phyloP scores from a whole-genome alignment of 2,888 invertebrate genomes.

The Charanyca ferruginea region DNA sequence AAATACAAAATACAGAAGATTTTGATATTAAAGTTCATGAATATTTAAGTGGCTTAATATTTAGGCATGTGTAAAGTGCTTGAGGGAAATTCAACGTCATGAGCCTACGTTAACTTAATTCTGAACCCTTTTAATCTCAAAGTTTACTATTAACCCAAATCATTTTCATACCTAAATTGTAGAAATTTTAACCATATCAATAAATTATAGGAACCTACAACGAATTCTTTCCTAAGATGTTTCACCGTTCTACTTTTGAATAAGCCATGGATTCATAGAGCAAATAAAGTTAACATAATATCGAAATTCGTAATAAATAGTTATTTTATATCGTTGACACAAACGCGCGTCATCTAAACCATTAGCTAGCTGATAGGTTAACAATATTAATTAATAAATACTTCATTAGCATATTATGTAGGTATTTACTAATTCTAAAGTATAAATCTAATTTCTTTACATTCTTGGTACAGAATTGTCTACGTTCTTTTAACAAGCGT shows the following conservation, averaged over 20 bases:
- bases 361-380: constrained; percentile 12
- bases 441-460: constrained; percentile 5
- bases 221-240: constrained; percentile 48
- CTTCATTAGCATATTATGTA: constrained; percentile 16
- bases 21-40: neutral
- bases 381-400: constrained; percentile 19
- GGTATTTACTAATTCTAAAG: constrained; percentile 22
- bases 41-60: constrained; percentile 8
- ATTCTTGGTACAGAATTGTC: neutral
- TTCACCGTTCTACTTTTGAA: neutral
- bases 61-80: neutral
- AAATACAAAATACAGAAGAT: neutral
- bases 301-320: constrained; percentile 13
- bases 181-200: constrained; percentile 29
- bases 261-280: constrained; percentile 4
- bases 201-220: constrained; percentile 41
- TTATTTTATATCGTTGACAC: constrained; percentile 1
- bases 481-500: neutral
- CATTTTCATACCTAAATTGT: constrained; percentile 1
- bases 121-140: neutral
- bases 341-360: neutral
- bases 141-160: too few species aligned
- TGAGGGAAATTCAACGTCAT: neutral
- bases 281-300: constrained; percentile 6
- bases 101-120: neutral